Evolutionary conservation across 2,888 invertebrate species (phyloP), one percentile per base, ranked within the genome.

Genomic region (Argynnis bischoffii): DNA sequence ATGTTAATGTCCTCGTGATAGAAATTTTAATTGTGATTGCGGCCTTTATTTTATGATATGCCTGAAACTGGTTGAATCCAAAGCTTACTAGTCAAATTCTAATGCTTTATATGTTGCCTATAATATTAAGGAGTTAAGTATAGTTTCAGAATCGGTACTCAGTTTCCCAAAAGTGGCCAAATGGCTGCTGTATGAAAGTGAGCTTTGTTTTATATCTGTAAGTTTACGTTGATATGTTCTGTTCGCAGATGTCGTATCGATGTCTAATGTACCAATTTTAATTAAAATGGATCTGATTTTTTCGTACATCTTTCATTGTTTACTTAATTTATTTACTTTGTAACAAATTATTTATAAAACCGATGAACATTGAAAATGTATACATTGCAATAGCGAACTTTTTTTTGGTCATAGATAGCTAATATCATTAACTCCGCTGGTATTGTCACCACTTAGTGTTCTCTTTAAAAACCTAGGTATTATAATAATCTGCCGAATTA

Each of bases 401-500:
- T 16, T 16, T 59, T 48, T 47, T 26, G 6, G 48, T 41, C 35
- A 11, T 8, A 11, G 1, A 41, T 11, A 11, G 11, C 11, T 41
- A 41, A 41, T 41, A 54, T 54, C 18, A n/a, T 63, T 26, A 47
- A 59, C 59, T 54, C 53, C 51, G 31, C 65, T 65, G 59, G 66
- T 53, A 73, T 70, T 77, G 79, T 84, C 81, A 84, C 89, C 89
- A 81, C 82, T 86, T 89, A 88, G 89, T 90, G 89, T 90, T 90
- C 86, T 85, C 80, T 85, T 82, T 85, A 82, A 81, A 84, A 84
- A 72, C 82, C 79, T 81, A 82, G 81, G 77, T 81, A 81, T 81
- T 77, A 72, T 81, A 82, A 88, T 84, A 76, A 86, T 86, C 84
- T 87, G 86, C 91, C 90, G 91, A 90, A 90, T 90, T 90, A 91